Base-by-base conservation (phyloP, 2,888 invertebrate genomes). In the Drosophila peninsularis region DNA sequence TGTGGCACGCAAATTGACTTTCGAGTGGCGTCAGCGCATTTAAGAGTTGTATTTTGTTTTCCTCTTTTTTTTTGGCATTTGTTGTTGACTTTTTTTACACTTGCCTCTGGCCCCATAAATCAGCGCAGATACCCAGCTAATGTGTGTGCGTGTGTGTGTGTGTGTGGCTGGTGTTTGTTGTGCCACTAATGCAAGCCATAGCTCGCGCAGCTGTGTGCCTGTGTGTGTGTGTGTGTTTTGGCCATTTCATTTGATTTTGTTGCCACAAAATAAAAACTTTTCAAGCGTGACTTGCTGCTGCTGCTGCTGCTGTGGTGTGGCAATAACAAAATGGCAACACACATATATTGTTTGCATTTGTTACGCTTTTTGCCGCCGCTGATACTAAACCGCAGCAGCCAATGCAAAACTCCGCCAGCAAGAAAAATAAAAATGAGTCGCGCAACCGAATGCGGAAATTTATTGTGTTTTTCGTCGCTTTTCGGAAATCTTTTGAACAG, bases 1-100 rank as follows among this genome's bases (percentile, higher is more conserved):
- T 64, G 85, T 83, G 77, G 73, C 86, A 88, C 88, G 81, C 86
- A 88, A 83, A 86, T 88, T 88, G 88, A 88, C 86, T 85, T 86
- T 83, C 74, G 72, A 69, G 79, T 68, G 74, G 65, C 82, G 74
- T 71, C 76, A 77, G 77, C 85, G 72, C 71, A 63, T 76, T 81
- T 71, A 72, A 61, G 62, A 68, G 66, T 70, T 74, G 63, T 58
- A 47, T 63, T 68, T 60, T 32, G 63, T 17, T 36, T 27, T 30
- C 1, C 6, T 5, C 6, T 7, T 49, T 56, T 45, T 39, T 27
- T 54, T 34, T 19, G 7, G 41, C 10, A 36, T 34, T 53, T 68
- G 41, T n/a, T 34, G 52, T 55, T 60, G 39, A 32, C 49, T 32
- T 42, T 39, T 45, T 64, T 64, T 53, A 27, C 32, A 70, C 54